Base-by-base conservation (phyloP, 2,888 invertebrate species). In the Trichacis sp. region DNA sequence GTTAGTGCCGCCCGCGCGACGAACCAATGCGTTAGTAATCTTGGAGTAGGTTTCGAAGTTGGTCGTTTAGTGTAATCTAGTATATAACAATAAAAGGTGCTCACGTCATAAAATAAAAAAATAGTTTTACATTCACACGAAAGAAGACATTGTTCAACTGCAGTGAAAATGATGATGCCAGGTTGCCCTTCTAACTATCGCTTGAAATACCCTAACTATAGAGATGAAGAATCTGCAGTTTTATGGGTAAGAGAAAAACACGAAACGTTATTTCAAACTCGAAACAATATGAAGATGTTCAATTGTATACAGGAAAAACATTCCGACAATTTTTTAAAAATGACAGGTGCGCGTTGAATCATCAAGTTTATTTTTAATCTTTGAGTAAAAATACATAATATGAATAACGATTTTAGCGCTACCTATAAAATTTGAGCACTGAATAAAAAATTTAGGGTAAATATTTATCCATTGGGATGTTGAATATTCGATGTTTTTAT, bases 151-250 rank as follows among this genome's bases (percentile, higher is more conserved):
- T 14, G 18, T 24, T 14, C 4, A 24, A 24, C 14, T 29, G 18
- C 18, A 19, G 43, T 14, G 14, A 12, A 42, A 42, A 18, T 42
- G 42, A 42, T 51, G 24, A 82, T 82, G 83, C 77, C 80, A 73
- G 76, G 78, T 64, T 79, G 79, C 71, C 78, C 81, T 19, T 77
- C 76, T 49, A 75, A 73, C 59, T 80, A 82, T 67, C 76, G 75
- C 60, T 64, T 75, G 53, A 76, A 73, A 36, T 79, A 71, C 2
- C 73, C 79, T 14, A 83, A 78, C 8, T 24, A 24, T 24, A 3
- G 24, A 69, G 88, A 88, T 68, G 89, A 89, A 69, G 89, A 89
- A 82, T 86, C 86, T 62, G 88, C 88, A 77, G 84, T 85, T 75
- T 88, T 88, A 78, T 89, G 89, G 89, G 89, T 89, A 87, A 85